These are phyloP conservation scores for Busseola fusca DNA, from an alignment of 2,888 invertebrate genomes.

Conservation along the genomic window DNA sequence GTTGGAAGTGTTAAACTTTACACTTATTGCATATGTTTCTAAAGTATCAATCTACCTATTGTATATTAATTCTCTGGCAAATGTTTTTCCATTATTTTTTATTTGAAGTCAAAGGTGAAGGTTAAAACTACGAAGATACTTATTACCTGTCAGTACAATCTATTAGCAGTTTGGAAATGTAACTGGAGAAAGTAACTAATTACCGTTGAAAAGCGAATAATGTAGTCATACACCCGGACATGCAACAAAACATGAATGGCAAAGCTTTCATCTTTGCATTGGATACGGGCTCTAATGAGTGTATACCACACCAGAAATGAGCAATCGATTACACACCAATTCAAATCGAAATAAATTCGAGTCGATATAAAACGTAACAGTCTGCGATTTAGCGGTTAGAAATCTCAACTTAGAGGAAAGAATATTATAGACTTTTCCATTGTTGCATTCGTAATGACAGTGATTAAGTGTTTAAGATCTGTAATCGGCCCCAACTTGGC, in stretches of 20 bases:
- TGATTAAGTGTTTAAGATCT: conserved; percentile 57
- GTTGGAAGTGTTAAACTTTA: conserved; percentile 22
- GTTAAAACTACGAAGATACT: conserved; percentile 36
- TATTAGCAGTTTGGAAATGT: conserved; percentile 66
- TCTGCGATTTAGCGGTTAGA: conserved; percentile 70
- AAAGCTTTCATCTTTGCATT: conserved; percentile 70
- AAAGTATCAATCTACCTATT: background rate
- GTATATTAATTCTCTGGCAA: background rate
- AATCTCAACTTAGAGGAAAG: conserved; percentile 69
- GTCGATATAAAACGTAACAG: conserved; percentile 52
- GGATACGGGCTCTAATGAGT: conserved; percentile 62
- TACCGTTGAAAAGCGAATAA: conserved; percentile 69
- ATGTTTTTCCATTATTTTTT: conserved; percentile 20
- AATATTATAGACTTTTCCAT: conserved; percentile 56
- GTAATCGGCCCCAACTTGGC: conserved; percentile 56
- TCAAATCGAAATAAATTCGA: conserved; percentile 49
- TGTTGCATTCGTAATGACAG: conserved; percentile 57
- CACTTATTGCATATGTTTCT: conserved; percentile 4
- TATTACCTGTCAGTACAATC: conserved; percentile 58
- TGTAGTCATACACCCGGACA: conserved; percentile 67
- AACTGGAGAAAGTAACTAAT: conserved; percentile 77
- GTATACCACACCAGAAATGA: conserved; percentile 55
- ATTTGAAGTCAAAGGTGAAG: conserved; percentile 29
- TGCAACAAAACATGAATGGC: conserved; percentile 67
- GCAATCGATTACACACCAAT: conserved; percentile 57